A percentile compares a stretch with the other conserved stretches of the same genome.
phyloP scores from a whole-genome alignment of 1,140 invertebrate species.

The Scaptodrosophila lebanonensis region DNA sequence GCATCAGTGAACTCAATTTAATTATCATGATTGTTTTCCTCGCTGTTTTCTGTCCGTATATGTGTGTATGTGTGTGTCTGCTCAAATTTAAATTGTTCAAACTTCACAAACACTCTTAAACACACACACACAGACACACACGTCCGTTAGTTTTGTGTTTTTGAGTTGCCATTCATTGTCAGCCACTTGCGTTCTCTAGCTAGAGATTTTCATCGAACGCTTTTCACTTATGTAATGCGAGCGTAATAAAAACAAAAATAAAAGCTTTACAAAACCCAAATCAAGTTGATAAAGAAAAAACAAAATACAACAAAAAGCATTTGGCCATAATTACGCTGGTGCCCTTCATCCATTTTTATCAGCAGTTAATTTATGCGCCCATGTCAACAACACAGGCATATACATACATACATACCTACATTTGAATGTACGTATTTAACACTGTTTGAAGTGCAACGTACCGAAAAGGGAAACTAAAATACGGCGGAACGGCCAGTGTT shows the following conservation, averaged over 20 bases:
- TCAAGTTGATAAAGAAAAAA: conserved; percentile 56
- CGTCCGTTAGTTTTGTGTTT: conserved; percentile 24
- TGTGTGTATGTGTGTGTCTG: conserved; percentile 8
- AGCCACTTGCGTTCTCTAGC: conserved; percentile 36
- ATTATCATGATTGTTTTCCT: conserved; percentile 72
- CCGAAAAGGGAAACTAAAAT: conserved; percentile 59
- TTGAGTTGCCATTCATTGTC: conserved; percentile 22
- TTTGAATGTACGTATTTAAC: no score
- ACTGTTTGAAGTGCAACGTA: conserved; percentile 66
- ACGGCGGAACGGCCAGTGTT: no score
- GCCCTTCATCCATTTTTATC: conserved; percentile 72
- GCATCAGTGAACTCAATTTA: conserved; percentile 75
- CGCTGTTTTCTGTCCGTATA: conserved; percentile 37
- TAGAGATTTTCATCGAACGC: conserved; percentile 46
- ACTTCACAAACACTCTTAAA: conserved; percentile 48
- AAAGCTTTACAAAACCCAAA: conserved; percentile 29
- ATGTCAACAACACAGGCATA: conserved; percentile 18
- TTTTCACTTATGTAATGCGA: conserved; percentile 21
- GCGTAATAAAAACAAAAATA: conserved; percentile 13
- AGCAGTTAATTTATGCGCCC: conserved; percentile 67
- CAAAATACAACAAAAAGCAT: conserved; percentile 25
- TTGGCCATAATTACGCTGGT: conserved; percentile 48
- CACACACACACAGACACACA: conserved; percentile 9
- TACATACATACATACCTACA: conserved; percentile 47
- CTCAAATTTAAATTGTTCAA: conserved; percentile 65